These are phyloP conservation scores for Aphrocallistes beatrix DNA, from an alignment of 37 sponge, comb jelly and placozoan genomes.

Conservation along the genomic window DNA sequence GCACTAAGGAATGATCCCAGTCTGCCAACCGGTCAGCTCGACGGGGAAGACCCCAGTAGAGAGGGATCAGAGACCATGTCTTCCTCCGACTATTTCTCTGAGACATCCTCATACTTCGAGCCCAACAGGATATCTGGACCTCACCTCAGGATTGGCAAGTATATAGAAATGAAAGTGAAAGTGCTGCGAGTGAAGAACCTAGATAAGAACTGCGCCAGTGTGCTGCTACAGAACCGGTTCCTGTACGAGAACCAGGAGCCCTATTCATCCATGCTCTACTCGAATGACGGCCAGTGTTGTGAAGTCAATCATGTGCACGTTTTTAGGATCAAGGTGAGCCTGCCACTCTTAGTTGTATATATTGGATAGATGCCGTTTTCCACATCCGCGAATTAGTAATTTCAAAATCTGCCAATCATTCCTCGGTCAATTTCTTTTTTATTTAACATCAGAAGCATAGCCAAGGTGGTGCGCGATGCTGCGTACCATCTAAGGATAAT, in stretches of 20 bases:
- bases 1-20: background rate
- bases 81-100: background rate
- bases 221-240: background rate
- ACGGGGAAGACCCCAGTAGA: background rate
- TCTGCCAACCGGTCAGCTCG: background rate
- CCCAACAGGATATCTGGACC: background rate
- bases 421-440: too few species aligned
- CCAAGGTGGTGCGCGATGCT: too few species aligned
- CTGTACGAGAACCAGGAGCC: slow-evolving; percentile 17
- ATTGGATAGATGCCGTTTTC: too few species aligned
- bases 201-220: background rate
- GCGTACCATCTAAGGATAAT: too few species aligned
- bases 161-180: background rate
- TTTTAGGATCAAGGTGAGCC: background rate
- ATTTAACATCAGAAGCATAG: too few species aligned
- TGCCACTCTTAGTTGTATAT: background rate
- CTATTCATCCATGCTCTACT: background rate
- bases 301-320: background rate
- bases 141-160: background rate
- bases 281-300: background rate
- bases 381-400: too few species aligned
- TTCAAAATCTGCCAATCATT: too few species aligned
- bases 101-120: background rate
- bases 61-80: background rate
- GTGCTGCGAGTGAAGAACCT: background rate